phyloP scores from a whole-genome alignment of 2,113 vertebrate species.

The Eulemur rufifrons region DNA sequence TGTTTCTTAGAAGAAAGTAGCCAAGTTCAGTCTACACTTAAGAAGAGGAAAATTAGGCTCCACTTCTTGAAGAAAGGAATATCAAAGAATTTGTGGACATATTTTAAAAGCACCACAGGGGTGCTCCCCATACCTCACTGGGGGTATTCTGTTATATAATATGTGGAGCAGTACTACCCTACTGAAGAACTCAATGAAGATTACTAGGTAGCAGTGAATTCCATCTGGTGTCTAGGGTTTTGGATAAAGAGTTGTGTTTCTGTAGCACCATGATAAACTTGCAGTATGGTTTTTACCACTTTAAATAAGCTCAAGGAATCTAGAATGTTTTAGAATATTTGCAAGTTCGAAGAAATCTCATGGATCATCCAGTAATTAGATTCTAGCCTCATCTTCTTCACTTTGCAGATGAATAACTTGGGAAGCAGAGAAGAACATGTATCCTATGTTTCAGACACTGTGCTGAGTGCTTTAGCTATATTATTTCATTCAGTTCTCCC shows the following conservation, averaged over 20 bases:
- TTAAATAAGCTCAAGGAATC: constrained; percentile 3
- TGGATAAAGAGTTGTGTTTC: neutral
- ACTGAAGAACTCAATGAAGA: neutral
- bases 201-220: neutral
- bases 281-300: neutral
- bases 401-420: neutral
- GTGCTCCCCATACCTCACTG: neutral
- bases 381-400: neutral
- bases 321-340: constrained; percentile 23
- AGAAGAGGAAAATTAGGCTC: neutral
- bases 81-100: neutral
- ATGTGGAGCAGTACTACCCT: neutral
- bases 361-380: neutral
- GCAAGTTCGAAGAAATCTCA: neutral
- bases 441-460: neutral
- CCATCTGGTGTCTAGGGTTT: neutral
- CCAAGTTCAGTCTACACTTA: neutral
- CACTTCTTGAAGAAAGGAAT: neutral
- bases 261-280: neutral
- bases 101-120: neutral
- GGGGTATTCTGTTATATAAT: neutral
- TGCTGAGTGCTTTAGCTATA: neutral
- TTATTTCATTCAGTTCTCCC: neutral
- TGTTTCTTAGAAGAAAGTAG: neutral
- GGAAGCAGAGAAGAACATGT: neutral